phyloP scores from a whole-genome alignment of 2,113 vertebrate species.

The human (Homo sapiens) region DNA sequence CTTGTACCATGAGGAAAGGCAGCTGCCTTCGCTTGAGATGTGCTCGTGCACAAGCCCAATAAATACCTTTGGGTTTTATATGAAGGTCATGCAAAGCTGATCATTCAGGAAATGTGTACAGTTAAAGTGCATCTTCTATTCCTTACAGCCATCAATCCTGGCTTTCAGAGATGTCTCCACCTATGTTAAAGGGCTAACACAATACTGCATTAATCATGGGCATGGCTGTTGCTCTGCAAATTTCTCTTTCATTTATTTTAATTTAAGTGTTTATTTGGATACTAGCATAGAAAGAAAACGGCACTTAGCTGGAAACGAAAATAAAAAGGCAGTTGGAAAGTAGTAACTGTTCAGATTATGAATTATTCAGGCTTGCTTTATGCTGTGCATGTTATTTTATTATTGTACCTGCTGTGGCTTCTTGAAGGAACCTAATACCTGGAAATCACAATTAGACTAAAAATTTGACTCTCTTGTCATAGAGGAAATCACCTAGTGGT shows the following conservation, averaged over 20 bases:
- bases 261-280: conserved; percentile 68
- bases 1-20: conserved; percentile 66
- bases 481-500: conserved; percentile 1
- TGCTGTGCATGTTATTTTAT: conserved; percentile 13
- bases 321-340: conserved; percentile 46
- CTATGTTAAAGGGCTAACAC: conserved; percentile 52
- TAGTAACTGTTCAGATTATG: conserved; percentile 43
- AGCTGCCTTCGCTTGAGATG: conserved; percentile 48
- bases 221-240: conserved; percentile 22
- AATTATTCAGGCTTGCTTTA: conserved; percentile 36
- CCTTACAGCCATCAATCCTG: conserved; percentile 58
- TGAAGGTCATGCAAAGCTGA: conserved; percentile 64
- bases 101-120: conserved; percentile 64
- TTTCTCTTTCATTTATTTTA: conserved; percentile 68
- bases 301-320: conserved; percentile 63
- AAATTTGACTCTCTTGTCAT: not conserved
- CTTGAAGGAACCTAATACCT: conserved; percentile 21
- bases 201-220: conserved; percentile 46
- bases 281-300: conserved; percentile 37
- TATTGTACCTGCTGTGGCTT: not conserved
- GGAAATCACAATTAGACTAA: conserved; percentile 33
- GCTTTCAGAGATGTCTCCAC: conserved; percentile 52
- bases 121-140: conserved; percentile 62
- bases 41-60: conserved; percentile 53
- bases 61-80: conserved; percentile 71